Evolutionary conservation across 1,140 invertebrate species (phyloP).

Genomic region (Drosophila virilis): DNA sequence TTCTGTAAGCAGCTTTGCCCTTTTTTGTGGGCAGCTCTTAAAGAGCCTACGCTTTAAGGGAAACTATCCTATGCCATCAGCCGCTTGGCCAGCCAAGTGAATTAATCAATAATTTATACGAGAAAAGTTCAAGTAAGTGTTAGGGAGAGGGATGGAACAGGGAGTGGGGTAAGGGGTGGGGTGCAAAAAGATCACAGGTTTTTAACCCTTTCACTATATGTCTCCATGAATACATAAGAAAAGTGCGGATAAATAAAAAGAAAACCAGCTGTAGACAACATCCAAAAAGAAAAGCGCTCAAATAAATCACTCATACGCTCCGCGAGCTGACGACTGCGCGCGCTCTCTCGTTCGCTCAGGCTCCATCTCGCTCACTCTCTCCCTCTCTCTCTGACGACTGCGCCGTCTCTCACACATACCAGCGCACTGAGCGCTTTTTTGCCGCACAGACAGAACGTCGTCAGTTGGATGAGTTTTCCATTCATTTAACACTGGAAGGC

Average conservation of each 20-base stretch:
- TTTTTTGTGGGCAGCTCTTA: background rate
- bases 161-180: background rate
- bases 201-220: conserved; percentile 82
- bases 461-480: conserved; percentile 58
- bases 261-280: background rate
- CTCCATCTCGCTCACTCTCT: conserved; percentile 15
- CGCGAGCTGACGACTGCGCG: conserved; percentile 15
- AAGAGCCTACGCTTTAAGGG: conserved; percentile 30
- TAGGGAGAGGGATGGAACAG: conserved; percentile 7
- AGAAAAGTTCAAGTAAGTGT: conserved; percentile 55
- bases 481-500: conserved; percentile 49
- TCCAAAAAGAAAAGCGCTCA: conserved; percentile 36
- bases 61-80: conserved; percentile 28
- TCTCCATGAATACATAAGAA: conserved; percentile 64
- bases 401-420: conserved; percentile 36
- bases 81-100: conserved; percentile 41
- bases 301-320: conserved; percentile 69
- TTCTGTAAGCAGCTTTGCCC: conserved; percentile 18
- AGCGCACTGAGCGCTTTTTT: conserved; percentile 52
- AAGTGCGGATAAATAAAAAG: conserved; percentile 40
- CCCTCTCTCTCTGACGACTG: conserved; percentile 28
- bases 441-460: conserved; percentile 66
- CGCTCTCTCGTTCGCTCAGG: conserved; percentile 10
- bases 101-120: conserved; percentile 78
- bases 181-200: conserved; percentile 65